phyloP scores from a whole-genome alignment of 37 sponge, comb jelly and placozoan genomes.

The Corticium candelabrum region DNA sequence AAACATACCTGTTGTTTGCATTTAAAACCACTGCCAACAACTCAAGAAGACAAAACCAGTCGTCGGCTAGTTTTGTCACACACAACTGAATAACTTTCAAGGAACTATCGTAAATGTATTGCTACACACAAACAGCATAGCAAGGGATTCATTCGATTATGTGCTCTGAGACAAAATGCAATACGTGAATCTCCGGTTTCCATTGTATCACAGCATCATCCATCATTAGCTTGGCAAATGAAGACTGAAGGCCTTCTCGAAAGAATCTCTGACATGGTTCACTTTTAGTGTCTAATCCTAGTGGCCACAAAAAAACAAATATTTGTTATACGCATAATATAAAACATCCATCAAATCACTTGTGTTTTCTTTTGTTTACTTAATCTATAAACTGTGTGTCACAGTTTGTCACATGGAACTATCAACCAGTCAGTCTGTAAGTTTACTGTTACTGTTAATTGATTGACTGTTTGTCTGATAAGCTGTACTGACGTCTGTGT shows the following conservation, averaged over 20 bases:
- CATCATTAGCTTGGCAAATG: constrained; percentile 68
- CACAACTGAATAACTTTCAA: constrained; percentile 71
- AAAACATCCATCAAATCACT: too few species aligned
- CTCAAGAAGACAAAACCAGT: constrained; percentile 67
- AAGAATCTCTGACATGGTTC: constrained; percentile 86
- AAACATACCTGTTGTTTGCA: constrained; percentile 60
- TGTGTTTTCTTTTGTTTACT: too few species aligned
- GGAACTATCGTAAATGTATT: constrained; percentile 73
- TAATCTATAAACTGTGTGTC: too few species aligned
- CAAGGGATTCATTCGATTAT: not conserved
- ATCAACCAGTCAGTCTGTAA: too few species aligned
- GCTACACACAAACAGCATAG: constrained; percentile 24
- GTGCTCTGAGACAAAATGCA: not conserved
- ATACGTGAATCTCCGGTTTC: constrained; percentile 94
- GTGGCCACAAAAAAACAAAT: too few species aligned
- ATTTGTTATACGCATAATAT: too few species aligned
- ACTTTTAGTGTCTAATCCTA: constrained; percentile 56
- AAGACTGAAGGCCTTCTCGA: constrained; percentile 67
- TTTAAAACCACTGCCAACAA: constrained; percentile 64
- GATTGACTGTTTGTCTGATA: too few species aligned
- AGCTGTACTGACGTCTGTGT: too few species aligned
- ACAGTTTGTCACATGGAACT: too few species aligned
- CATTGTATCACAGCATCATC: constrained; percentile 92
- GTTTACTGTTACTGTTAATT: too few species aligned
- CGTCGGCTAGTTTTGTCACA: constrained; percentile 66